Evolutionary conservation across 2,888 invertebrate species (phyloP).

Genomic region (Drosophila crucigera): DNA sequence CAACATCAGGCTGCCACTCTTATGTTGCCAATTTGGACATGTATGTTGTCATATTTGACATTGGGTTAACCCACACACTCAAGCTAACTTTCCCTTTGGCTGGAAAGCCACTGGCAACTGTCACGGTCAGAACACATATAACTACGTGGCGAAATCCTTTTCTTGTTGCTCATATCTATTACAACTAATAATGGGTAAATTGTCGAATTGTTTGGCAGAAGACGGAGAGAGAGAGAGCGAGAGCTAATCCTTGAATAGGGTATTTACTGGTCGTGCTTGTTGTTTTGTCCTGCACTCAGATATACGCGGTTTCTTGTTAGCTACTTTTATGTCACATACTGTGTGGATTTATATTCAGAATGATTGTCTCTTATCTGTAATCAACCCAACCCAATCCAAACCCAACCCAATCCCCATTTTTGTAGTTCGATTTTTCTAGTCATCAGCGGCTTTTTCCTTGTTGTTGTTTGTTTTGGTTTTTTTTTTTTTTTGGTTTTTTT

Average conservation of each 20-base stretch:
- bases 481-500: neutral
- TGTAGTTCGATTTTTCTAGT: neutral
- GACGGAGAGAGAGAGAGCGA: neutral
- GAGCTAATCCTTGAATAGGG: neutral
- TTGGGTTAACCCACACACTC: neutral
- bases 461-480: constrained; percentile 6
- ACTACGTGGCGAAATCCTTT: constrained; percentile 64
- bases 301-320: constrained; percentile 20
- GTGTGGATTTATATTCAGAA: constrained; percentile 68
- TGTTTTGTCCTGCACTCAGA: neutral
- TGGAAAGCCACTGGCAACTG: constrained; percentile 45
- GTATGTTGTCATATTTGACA: constrained; percentile 7
- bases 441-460: constrained; percentile 14
- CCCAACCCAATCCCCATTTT: neutral
- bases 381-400: constrained; percentile 5
- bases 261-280: neutral
- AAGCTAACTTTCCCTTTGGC: neutral
- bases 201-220: neutral
- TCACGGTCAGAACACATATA: constrained; percentile 55
- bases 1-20: constrained; percentile 6
- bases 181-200: neutral
- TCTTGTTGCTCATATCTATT: neutral
- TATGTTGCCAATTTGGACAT: constrained; percentile 11
- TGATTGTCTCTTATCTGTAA: constrained; percentile 42
- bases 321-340: constrained; percentile 59